Evolutionary conservation across 2,888 invertebrate genomes (phyloP).

Genomic region (Tortricodes alternella): DNA sequence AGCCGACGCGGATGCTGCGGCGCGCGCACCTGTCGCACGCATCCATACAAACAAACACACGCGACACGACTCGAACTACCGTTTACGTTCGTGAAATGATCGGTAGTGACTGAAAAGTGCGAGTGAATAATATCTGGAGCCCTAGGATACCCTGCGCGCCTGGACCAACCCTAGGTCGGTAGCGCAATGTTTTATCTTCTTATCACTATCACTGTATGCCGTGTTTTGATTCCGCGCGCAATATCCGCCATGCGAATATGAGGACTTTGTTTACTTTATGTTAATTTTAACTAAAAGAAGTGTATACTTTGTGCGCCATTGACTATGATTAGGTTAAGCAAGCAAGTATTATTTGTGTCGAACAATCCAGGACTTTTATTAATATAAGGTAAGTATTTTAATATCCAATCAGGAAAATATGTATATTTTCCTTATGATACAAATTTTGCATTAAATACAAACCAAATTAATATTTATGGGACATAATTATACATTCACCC

Average conservation of each 20-base stretch:
- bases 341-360: not conserved
- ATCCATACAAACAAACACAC: constrained; percentile 30
- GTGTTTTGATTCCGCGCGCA: constrained; percentile 61
- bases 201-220: constrained; percentile 47
- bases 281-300: constrained; percentile 9
- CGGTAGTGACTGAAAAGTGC: constrained; percentile 65
- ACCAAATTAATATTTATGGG: constrained; percentile 13
- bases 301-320: not conserved
- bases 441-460: constrained; percentile 16
- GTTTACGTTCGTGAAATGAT: constrained; percentile 58
- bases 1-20: constrained; percentile 75
- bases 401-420: not conserved
- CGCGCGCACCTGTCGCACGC: constrained; percentile 64
- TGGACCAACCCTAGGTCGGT: constrained; percentile 73
- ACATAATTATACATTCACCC: constrained; percentile 13
- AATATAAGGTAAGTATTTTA: not conserved
- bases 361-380: not conserved
- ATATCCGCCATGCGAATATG: constrained; percentile 63
- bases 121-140: constrained; percentile 51
- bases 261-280: constrained; percentile 24
- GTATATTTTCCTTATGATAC: constrained; percentile 20
- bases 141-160: constrained; percentile 47
- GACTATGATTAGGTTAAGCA: too few species aligned
- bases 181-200: constrained; percentile 60
- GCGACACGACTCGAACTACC: constrained; percentile 41